These are phyloP conservation scores for Heliocidaris erythrogramma DNA, from an alignment of 35 echinoderm and acorn worm genomes.

Conservation along the genomic window DNA sequence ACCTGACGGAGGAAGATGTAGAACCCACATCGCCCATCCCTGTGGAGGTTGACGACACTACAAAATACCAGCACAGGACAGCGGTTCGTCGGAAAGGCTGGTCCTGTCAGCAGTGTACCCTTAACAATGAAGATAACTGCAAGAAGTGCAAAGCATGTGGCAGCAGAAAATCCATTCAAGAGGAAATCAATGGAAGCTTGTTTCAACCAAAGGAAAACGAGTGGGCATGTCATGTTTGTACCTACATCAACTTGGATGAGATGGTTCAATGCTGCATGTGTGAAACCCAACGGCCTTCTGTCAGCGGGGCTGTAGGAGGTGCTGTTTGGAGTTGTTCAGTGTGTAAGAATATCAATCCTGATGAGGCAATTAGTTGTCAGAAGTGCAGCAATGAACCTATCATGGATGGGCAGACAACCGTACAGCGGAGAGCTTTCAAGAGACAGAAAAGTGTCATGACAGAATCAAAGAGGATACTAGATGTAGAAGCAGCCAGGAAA, in stretches of 20 bases:
- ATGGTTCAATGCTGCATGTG: conserved; percentile 73
- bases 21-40: background rate
- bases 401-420: background rate
- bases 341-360: conserved; percentile 61
- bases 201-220: conserved; percentile 57
- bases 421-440: background rate
- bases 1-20: conserved; percentile 35
- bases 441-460: conserved; percentile 77
- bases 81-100: conserved; percentile 59
- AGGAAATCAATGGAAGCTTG: background rate
- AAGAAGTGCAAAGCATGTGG: conserved; percentile 58
- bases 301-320: background rate
- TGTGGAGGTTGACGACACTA: background rate
- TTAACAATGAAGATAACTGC: conserved; percentile 50
- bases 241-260: conserved; percentile 65
- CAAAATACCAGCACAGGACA: conserved; percentile 14
- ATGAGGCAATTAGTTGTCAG: conserved; percentile 20
- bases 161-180: background rate
- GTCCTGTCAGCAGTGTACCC: conserved; percentile 68
- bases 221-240: conserved; percentile 83
- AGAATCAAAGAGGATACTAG: conserved; percentile 73
- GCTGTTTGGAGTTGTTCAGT: conserved; percentile 68
- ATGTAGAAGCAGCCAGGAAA: conserved; percentile 64
- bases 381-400: conserved; percentile 8
- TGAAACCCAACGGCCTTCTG: conserved; percentile 19